Conservation (phyloP, 2,797 vertebrate genomes). For the Allenopithecus nigroviridis region DNA sequence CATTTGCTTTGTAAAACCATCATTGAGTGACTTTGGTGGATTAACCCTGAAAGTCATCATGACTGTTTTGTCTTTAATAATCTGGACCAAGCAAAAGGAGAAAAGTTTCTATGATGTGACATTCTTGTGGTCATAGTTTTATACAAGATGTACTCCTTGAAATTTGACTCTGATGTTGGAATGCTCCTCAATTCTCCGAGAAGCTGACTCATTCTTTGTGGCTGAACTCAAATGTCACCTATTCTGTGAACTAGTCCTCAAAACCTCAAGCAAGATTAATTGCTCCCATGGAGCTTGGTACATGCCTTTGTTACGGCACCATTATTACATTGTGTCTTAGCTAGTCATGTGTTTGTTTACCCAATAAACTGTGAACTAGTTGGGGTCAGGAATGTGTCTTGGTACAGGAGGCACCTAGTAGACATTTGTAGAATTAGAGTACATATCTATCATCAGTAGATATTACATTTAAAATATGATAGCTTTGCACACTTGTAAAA, state of each 20-base stretch:
- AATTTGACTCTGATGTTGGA: conserved; percentile 37
- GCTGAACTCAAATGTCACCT: conserved; percentile 7
- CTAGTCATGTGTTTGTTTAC: conserved; percentile 8
- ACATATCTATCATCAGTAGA: background rate
- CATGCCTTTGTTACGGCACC: background rate
- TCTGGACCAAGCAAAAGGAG: conserved; percentile 49
- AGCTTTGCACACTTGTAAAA: background rate
- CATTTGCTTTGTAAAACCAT: conserved; percentile 61
- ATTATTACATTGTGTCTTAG: background rate
- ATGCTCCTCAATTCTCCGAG: conserved; percentile 2
- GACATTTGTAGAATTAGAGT: background rate
- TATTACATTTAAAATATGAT: background rate
- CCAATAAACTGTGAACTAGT: background rate
- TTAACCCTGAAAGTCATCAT: conserved; percentile 51
- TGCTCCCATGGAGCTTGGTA: conserved; percentile 4
- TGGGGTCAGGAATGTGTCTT: background rate
- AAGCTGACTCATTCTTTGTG: conserved; percentile 49
- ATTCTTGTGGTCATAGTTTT: conserved; percentile 43
- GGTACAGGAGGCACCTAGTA: background rate
- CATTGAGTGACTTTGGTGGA: conserved; percentile 35
- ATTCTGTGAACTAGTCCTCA: background rate
- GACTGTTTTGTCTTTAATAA: conserved; percentile 57
- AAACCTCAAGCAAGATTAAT: background rate
- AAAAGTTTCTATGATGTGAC: background rate
- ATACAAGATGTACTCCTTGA: conserved; percentile 19